A percentile compares a stretch with the other conserved stretches of the same genome.
These are phyloP conservation scores for Alces alces DNA, from an alignment of 2,113 vertebrate genomes.

Conservation along the genomic window DNA sequence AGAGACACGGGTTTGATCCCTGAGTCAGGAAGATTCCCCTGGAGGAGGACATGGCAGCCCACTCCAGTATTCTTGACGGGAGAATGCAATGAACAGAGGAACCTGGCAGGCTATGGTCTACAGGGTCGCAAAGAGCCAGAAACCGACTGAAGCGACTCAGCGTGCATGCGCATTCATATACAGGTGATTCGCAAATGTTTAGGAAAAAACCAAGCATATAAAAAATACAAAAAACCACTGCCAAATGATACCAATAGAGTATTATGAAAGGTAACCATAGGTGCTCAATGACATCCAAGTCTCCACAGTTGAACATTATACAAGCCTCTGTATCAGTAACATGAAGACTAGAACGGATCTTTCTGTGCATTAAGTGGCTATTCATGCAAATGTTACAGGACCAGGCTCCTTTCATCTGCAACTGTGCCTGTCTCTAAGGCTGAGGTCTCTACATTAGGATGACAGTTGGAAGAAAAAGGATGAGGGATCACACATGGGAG, in stretches of 20 bases:
- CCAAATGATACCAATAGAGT: not conserved
- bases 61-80: not conserved
- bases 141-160: rapidly evolving
- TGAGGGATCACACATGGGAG: not conserved
- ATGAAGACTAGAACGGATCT: not conserved
- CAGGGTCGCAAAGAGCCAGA: not conserved
- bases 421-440: not conserved
- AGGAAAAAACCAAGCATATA: not conserved
- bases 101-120: not conserved
- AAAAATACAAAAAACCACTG: not conserved
- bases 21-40: not conserved
- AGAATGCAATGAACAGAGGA: not conserved
- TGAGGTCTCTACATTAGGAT: not conserved
- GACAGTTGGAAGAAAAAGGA: not conserved
- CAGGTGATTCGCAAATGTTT: not conserved
- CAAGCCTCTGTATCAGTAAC: not conserved
- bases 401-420: not conserved
- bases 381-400: not conserved
- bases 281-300: rapidly evolving
- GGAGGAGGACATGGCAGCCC: not conserved
- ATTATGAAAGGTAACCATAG: not conserved
- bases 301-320: not conserved
- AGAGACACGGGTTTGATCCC: not conserved
- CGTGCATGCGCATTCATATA: rapidly evolving
- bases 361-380: not conserved